Percentiles rank a stretch among this genome's conserved stretches.
These are phyloP conservation scores for Varecia variegata DNA, from an alignment of 2,797 vertebrate species.

Conservation along the genomic window DNA sequence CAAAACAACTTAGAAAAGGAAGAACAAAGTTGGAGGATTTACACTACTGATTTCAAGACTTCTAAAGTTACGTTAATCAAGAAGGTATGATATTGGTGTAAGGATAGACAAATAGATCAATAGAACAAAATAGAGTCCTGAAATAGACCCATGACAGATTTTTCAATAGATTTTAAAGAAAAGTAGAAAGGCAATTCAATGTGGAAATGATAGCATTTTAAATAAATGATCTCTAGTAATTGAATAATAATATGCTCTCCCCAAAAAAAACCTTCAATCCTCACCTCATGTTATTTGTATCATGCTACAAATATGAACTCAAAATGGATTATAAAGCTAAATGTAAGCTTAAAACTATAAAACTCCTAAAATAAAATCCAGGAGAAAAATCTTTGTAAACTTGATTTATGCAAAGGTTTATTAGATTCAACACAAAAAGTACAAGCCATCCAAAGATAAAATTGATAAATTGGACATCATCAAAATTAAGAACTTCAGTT, in stretches of 20 bases:
- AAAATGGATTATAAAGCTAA: neutral
- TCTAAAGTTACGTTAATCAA: neutral
- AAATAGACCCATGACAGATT: neutral
- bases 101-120: neutral
- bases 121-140: neutral
- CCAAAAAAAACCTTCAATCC: neutral
- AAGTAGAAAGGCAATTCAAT: neutral
- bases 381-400: neutral
- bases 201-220: neutral
- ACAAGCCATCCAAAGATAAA: neutral
- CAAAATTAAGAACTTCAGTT: neutral
- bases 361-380: neutral
- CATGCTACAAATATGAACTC: neutral
- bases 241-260: neutral
- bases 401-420: neutral
- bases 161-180: neutral
- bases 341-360: neutral
- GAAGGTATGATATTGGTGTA: neutral
- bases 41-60: neutral
- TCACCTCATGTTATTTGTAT: neutral
- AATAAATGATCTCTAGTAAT: neutral
- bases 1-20: constrained; percentile 7
- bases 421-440: neutral
- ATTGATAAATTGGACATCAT: neutral
- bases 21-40: neutral